These are phyloP conservation scores for Nyctibius bracteatus DNA, from an alignment of 2,113 vertebrate genomes.

Conservation along the genomic window DNA sequence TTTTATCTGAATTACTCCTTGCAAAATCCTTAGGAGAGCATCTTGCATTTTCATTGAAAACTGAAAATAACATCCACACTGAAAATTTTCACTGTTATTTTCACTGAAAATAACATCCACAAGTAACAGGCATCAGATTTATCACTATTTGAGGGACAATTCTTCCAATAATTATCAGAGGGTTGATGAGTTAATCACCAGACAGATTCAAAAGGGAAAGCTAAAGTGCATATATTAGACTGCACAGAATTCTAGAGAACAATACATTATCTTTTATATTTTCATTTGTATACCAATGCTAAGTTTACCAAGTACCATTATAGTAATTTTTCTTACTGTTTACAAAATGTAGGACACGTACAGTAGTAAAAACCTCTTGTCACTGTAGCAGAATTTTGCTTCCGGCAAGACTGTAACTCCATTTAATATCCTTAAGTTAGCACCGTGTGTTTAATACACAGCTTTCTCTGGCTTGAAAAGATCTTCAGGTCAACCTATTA, in stretches of 20 bases:
- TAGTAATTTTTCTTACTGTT: neutral
- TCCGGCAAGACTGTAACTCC: neutral
- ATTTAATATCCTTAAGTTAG: neutral
- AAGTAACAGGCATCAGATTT: neutral
- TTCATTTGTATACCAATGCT: neutral
- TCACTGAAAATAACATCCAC: neutral
- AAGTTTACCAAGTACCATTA: neutral
- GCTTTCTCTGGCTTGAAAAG: neutral
- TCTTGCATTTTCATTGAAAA: neutral
- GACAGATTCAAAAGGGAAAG: neutral
- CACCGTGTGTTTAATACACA: neutral
- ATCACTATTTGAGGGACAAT: neutral
- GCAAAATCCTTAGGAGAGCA: neutral
- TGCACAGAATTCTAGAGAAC: neutral
- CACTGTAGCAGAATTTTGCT: neutral
- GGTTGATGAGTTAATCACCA: neutral
- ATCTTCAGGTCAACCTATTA: neutral
- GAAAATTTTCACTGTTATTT: too few species aligned
- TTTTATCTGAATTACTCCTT: neutral
- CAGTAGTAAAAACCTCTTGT: neutral
- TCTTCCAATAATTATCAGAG: neutral
- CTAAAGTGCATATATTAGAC: neutral
- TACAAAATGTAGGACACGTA: neutral
- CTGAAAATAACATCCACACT: neutral
- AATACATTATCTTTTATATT: neutral